A percentile compares a stretch with the other conserved stretches of the same genome.
Conservation (phyloP, 2,797 vertebrate species). For the Morelia viridis region DNA sequence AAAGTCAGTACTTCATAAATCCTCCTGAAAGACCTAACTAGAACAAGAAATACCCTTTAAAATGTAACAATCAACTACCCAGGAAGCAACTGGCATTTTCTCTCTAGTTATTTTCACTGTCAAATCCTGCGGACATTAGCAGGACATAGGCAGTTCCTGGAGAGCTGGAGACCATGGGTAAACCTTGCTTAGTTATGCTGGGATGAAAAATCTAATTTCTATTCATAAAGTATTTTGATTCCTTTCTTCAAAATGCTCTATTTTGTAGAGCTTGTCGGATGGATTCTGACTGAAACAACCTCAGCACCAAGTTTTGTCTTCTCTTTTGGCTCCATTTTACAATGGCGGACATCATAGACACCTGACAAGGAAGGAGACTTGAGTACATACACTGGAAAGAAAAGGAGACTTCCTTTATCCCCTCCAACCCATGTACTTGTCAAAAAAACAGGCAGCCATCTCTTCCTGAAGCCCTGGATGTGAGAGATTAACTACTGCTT, state of each 20-base stretch:
- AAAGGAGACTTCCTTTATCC: not conserved
- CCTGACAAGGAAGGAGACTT: not conserved
- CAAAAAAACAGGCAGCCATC: not conserved
- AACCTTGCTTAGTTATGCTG: not conserved
- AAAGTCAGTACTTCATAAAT: not conserved
- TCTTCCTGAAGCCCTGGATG: not conserved
- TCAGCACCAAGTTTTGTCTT: not conserved
- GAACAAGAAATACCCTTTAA: constrained; percentile 29
- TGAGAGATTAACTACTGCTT: constrained; percentile 30
- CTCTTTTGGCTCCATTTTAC: constrained; percentile 16
- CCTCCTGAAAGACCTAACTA: not conserved
- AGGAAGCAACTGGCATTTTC: constrained; percentile 13
- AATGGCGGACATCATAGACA: constrained; percentile 26
- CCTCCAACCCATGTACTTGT: constrained; percentile 12
- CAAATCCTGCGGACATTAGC: not conserved
- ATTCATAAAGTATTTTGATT: constrained; percentile 1
- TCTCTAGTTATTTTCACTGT: rapidly evolving
- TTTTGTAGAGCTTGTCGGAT: constrained; percentile 13
- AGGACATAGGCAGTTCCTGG: not conserved
- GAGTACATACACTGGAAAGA: constrained; percentile 28
- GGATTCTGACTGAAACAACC: not conserved
- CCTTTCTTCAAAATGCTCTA: constrained; percentile 8
- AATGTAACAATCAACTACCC: not conserved
- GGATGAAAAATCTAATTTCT: not conserved
- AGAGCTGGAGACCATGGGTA: rapidly evolving